phyloP scores from a whole-genome alignment of 2,888 invertebrate species.

The Seladonia tumulorum region DNA sequence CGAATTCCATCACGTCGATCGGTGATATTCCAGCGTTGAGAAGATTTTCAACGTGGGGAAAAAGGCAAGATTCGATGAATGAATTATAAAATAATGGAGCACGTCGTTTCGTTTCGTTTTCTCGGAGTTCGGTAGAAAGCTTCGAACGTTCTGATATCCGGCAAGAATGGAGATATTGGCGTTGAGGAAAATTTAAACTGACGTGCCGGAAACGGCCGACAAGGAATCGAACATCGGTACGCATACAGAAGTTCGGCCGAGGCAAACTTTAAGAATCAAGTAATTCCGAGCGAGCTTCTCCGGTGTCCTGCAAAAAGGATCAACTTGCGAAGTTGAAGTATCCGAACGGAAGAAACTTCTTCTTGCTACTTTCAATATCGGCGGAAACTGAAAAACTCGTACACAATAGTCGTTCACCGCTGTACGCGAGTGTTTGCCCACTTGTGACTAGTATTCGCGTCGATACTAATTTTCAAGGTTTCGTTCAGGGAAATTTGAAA shows the following conservation, averaged over 20 bases:
- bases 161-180: conserved; percentile 11
- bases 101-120: not conserved
- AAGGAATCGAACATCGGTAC: conserved; percentile 18
- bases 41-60: not conserved
- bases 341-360: not conserved
- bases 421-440: not conserved
- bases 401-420: not conserved
- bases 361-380: conserved; percentile 10
- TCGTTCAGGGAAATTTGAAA: not conserved
- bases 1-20: not conserved
- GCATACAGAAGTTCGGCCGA: conserved; percentile 14
- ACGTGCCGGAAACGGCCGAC: conserved; percentile 5
- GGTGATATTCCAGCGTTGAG: not conserved
- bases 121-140: not conserved
- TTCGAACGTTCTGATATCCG: not conserved
- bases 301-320: not conserved
- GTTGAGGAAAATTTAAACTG: conserved; percentile 23
- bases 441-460: not conserved
- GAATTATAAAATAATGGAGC: conserved; percentile 9
- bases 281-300: conserved; percentile 9
- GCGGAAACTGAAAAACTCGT: conserved; percentile 10
- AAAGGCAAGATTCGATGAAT: not conserved
- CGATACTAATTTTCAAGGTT: not conserved
- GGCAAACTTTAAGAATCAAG: conserved; percentile 15
- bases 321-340: not conserved